These are phyloP conservation scores for Paramormyrops kingsleyae DNA, from an alignment of 2,113 vertebrate species.

Conservation along the genomic window DNA sequence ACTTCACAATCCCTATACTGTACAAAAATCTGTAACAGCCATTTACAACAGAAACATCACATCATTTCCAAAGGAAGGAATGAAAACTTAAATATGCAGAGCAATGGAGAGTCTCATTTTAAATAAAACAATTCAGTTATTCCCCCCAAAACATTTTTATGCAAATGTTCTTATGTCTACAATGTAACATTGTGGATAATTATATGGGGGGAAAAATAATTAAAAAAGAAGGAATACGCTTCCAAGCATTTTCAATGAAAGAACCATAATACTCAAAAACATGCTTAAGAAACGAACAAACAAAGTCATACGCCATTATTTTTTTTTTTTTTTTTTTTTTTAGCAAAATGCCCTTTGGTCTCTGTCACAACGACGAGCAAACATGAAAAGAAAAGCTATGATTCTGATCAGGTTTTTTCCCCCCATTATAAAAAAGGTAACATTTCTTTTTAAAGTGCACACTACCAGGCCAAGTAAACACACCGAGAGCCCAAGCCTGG, in stretches of 20 bases:
- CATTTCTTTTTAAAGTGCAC: constrained; percentile 66
- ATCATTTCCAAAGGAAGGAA: background rate
- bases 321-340: constrained; percentile 41
- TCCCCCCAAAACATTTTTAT: background rate
- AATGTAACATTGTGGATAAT: background rate
- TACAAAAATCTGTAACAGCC: background rate
- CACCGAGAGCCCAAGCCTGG: constrained; percentile 59
- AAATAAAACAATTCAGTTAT: constrained; percentile 11
- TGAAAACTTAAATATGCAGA: background rate
- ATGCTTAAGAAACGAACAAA: background rate
- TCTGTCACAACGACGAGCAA: constrained; percentile 45
- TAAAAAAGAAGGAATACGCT: background rate
- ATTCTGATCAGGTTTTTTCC: background rate
- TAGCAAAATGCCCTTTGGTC: constrained; percentile 90
- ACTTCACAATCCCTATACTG: background rate
- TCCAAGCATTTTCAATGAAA: background rate
- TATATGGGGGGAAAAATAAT: background rate
- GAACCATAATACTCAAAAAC: background rate
- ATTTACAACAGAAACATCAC: background rate
- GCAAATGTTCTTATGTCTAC: constrained; percentile 3
- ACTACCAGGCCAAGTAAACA: constrained; percentile 52
- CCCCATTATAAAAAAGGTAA: constrained; percentile 29
- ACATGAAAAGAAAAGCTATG: constrained; percentile 25
- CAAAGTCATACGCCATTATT: constrained; percentile 54
- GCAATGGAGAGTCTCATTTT: background rate